Base-by-base conservation (phyloP, 2,888 invertebrate genomes). In the Rhagophthalmus giganteus region DNA sequence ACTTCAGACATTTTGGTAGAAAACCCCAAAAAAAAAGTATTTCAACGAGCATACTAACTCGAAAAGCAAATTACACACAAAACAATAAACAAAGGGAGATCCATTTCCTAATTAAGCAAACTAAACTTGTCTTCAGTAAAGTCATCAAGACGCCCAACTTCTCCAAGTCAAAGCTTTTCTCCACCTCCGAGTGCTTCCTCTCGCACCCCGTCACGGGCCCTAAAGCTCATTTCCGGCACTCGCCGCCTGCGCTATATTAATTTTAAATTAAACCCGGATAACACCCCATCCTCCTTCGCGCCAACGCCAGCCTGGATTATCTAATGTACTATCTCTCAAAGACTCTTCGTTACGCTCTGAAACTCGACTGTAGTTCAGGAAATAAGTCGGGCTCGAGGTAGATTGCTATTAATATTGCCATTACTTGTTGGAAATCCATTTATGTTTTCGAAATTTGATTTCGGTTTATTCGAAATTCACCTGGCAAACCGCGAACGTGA, bases 181-280 rank as follows among this genome's bases (percentile, higher is more conserved):
- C 53, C 20, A 32, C 48, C 42, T 34, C 42, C 38, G 20, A 38
- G 30, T 28, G 35, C 40, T 49, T 56, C 57, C 50, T 59, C 57
- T 55, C 58, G 60, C 47, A 45, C 57, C 59, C 63, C 60, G 63
- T 55, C 57, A 37, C 38, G 38, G 61, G 72, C 74, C 79, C 81
- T 81, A 81, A 81, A 82, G 79, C 82, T 82, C 81, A 83, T 83
- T 83, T 83, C 83, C 83, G 81, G 74, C 69, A 66, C 71, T 78
- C 77, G 78, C 81, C 82, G 82, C 79, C 81, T 81, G 82, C 69
- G 78, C 78, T 79, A 81, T 81, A 82, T 83, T 83, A 83, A 83
- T 83, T 83, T 83, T 82, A 83, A 83, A 83, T 82, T 82, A 83
- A 81, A 77, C 76, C 75, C 76, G 79, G 79, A 79, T 80, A 79